Percentiles rank a stretch among this genome's conserved stretches.
Evolutionary conservation across 2,888 invertebrate species (phyloP).

Genomic region (Phania funesta): DNA sequence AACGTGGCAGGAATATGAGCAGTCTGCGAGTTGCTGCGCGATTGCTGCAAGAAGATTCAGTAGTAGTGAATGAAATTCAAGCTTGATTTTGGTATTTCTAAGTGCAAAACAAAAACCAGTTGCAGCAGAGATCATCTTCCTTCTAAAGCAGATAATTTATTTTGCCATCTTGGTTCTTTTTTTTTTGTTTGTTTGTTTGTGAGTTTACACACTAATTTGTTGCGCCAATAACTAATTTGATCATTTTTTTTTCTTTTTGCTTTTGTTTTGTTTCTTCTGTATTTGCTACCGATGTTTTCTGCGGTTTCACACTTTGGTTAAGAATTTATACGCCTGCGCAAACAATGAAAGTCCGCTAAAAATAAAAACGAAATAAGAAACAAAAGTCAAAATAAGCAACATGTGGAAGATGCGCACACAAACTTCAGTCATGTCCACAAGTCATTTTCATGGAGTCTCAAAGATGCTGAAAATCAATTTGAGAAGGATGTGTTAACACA

Average conservation of each 20-base stretch:
- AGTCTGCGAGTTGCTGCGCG: background rate
- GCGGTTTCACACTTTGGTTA: conserved; percentile 80
- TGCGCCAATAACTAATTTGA: conserved; percentile 62
- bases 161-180: conserved; percentile 33
- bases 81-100: conserved; percentile 21
- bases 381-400: conserved; percentile 2
- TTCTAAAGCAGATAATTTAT: conserved; percentile 58
- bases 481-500: conserved; percentile 61
- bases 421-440: conserved; percentile 60
- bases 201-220: conserved; percentile 43
- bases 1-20: background rate
- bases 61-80: conserved; percentile 25
- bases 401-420: conserved; percentile 13
- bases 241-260: conserved; percentile 58
- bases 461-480: conserved; percentile 61
- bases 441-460: conserved; percentile 54
- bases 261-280: conserved; percentile 17
- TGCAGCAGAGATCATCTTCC: conserved; percentile 34
- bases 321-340: conserved; percentile 70
- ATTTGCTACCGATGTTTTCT: conserved; percentile 78
- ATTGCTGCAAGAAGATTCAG: background rate
- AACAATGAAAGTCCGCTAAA: conserved; percentile 37
- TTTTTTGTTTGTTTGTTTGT: conserved; percentile 13
- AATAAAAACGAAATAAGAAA: background rate
- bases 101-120: conserved; percentile 56